Conservation (phyloP, 1,140 invertebrate species). For the Drosophila elegans region DNA sequence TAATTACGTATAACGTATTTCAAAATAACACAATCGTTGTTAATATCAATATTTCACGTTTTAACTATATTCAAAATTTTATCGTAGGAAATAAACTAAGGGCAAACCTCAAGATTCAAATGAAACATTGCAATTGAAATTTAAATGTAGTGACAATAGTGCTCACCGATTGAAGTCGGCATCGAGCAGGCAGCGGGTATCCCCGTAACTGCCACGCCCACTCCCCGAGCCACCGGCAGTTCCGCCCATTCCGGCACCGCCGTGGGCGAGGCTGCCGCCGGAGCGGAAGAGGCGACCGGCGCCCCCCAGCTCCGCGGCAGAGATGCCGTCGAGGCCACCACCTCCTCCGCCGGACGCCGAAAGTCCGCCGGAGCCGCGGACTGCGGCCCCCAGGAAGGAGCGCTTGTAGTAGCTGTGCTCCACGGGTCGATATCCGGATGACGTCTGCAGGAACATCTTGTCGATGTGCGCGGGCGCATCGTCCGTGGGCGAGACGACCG, state of each 20-base stretch:
- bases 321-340: constrained; percentile 55
- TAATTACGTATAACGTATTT: too few species aligned
- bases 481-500: constrained; percentile 84
- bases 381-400: constrained; percentile 72
- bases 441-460: constrained; percentile 85
- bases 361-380: constrained; percentile 32
- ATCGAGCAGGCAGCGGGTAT: constrained; percentile 75
- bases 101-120: too few species aligned
- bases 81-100: too few species aligned
- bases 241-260: constrained; percentile 3
- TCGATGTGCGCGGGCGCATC: constrained; percentile 83
- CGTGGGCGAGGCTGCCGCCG: constrained; percentile 13
- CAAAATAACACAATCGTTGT: too few species aligned
- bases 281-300: constrained; percentile 66
- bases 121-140: too few species aligned
- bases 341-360: constrained; percentile 28
- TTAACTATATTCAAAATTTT: too few species aligned
- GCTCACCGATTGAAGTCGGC: constrained; percentile 78
- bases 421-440: constrained; percentile 84
- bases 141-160: too few species aligned
- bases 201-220: constrained; percentile 71
- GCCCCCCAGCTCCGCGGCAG: constrained; percentile 66
- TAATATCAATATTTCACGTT: too few species aligned
- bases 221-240: constrained; percentile 42
- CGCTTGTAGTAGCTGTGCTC: constrained; percentile 84